Evolutionary conservation across 2,888 invertebrate species (phyloP).

Genomic region (Danaus chrysippus): DNA sequence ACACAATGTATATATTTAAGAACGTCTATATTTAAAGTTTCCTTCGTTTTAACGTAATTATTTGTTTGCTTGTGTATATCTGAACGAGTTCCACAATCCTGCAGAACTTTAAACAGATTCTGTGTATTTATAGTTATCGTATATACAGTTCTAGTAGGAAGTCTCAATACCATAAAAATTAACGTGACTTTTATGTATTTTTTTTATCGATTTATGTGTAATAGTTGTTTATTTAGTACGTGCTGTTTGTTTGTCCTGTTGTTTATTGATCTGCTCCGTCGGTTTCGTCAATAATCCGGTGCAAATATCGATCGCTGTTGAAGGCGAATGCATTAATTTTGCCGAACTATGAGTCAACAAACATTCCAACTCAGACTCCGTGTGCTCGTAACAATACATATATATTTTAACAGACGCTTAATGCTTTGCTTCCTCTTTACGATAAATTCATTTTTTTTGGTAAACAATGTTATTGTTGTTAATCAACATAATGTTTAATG

Average conservation of each 20-base stretch:
- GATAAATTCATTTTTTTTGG: background rate
- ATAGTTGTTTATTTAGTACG: slow-evolving; percentile 14
- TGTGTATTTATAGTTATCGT: slow-evolving; percentile 11
- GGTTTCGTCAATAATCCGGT: slow-evolving; percentile 14
- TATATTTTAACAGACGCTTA: background rate
- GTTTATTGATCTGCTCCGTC: slow-evolving; percentile 18
- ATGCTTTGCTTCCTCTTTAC: background rate
- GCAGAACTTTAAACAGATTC: slow-evolving; percentile 16
- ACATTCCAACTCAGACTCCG: slow-evolving; percentile 15
- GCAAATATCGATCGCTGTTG: slow-evolving; percentile 18
- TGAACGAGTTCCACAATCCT: slow-evolving; percentile 13
- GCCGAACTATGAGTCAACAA: slow-evolving; percentile 19
- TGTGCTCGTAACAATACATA: background rate
- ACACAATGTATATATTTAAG: slow-evolving; percentile 16
- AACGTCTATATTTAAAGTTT: background rate
- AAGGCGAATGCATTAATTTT: slow-evolving; percentile 16
- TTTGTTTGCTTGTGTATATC: slow-evolving; percentile 18
- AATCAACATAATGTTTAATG: no score
- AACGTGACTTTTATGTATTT: background rate
- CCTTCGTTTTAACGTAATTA: slow-evolving; percentile 12
- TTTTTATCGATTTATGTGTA: slow-evolving; percentile 8
- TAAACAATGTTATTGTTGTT: no score
- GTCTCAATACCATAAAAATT: slow-evolving; percentile 1
- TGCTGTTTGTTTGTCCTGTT: slow-evolving; percentile 18
- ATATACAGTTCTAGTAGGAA: background rate